Base-by-base conservation (phyloP, 2,888 invertebrate species). In the Aleiodes alternator region DNA sequence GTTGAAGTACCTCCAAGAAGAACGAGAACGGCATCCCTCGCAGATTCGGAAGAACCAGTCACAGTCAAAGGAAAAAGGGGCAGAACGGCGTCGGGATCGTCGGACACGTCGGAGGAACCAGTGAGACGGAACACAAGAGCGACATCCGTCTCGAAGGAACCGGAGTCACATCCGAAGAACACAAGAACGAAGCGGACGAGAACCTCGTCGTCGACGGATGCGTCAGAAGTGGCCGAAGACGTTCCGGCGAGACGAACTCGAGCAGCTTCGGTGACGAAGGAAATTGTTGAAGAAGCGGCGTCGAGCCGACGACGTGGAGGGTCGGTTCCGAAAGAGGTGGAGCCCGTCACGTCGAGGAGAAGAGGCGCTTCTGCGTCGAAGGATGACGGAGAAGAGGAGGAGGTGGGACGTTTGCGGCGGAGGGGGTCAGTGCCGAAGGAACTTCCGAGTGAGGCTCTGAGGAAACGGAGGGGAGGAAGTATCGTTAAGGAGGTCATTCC, bases 391-490 rank as follows among this genome's bases (percentile, higher is more conserved):
- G 76, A 75, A 2, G 69, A 72, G 9, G 1, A 23, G 29, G 43
- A 72, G n/a, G 61, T 38, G 59, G 9, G 8, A 29, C 3, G 29
- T 48, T 29, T 57, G 0, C 77, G 82, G 70, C 84, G 87, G 0
- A 83, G 82, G 16, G 82, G 68, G 64, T 88, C 87, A 3, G 84
- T 4, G 85, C 87, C 0, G 86, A 85, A 29, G 87, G 87, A 53
- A 66, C 73, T 11, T 8, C 76, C 4, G 6, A 69, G 6, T 23
- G 76, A 75, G 48, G 75, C 82, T 3, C 75, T 82, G 9, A 81
- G 76, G 69, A n/a, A 29, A 11, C 72, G 59, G 48, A 73, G 77
- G 53, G 78, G 73, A 4, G 53, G 75, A 0, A 87, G 84, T 72
- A 72, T 86, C 1, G 34, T 78, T 0, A 80, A 80, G 23, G 84